phyloP scores from a whole-genome alignment of 2,797 vertebrate species.

The Muraenolepis orangiensis region DNA sequence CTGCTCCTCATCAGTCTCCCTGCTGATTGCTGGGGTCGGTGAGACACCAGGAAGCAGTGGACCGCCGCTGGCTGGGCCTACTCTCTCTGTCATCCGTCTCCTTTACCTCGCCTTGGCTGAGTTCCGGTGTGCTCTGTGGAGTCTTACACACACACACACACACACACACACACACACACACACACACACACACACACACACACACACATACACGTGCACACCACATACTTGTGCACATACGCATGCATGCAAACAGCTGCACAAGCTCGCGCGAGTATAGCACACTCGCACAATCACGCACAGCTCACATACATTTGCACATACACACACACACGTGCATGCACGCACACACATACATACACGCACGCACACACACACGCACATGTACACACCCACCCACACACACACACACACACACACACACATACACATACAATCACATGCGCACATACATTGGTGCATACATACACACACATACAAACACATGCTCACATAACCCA shows the following conservation, averaged over 20 bases:
- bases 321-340: neutral
- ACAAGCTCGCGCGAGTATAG: no score
- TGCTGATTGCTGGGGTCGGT: conserved; percentile 12
- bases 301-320: no score
- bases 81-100: conserved; percentile 14
- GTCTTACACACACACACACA: conserved; percentile 11
- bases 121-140: conserved; percentile 4
- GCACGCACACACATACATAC: neutral
- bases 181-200: conserved; percentile 17
- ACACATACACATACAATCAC: no score
- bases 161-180: conserved; percentile 1
- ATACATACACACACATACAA: no score
- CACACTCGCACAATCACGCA: conserved; percentile 21
- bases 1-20: conserved; percentile 33
- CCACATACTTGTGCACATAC: neutral
- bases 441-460: no score
- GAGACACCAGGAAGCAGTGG: conserved; percentile 24
- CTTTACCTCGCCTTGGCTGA: conserved; percentile 9
- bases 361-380: no score
- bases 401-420: no score
- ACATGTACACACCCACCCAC: no score
- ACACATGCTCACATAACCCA: no score
- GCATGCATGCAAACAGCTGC: no score
- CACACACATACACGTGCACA: neutral
- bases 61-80: conserved; percentile 14